Evolutionary conservation across 2,888 invertebrate genomes (phyloP).

Genomic region (Tenthredo distinguenda): DNA sequence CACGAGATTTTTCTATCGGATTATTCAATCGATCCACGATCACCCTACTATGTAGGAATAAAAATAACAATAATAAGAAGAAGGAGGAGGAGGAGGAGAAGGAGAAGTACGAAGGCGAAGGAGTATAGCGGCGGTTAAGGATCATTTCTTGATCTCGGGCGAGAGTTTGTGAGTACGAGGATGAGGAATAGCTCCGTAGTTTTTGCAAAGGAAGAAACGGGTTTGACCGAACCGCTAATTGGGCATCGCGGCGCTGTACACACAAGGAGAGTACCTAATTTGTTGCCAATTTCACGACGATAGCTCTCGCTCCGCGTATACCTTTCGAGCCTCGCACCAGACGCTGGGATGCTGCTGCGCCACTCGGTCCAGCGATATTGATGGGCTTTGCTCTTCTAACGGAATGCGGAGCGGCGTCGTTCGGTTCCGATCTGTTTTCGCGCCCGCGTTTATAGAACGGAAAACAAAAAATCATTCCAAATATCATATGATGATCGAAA

Average conservation of each 20-base stretch:
- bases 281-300: slow-evolving; percentile 74
- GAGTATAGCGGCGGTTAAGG: too few species aligned
- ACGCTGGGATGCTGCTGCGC: background rate
- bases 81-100: too few species aligned
- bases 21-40: too few species aligned
- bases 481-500: background rate
- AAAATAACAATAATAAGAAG: too few species aligned
- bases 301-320: slow-evolving; percentile 54
- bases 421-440: slow-evolving; percentile 37
- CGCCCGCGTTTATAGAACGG: background rate
- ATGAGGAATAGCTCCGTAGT: slow-evolving; percentile 52
- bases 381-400: slow-evolving; percentile 31
- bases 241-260: slow-evolving; percentile 64
- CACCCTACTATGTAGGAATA: too few species aligned
- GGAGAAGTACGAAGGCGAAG: too few species aligned
- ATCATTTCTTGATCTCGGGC: background rate
- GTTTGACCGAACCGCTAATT: slow-evolving; percentile 72
- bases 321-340: background rate
- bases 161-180: slow-evolving; percentile 29
- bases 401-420: slow-evolving; percentile 47
- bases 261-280: slow-evolving; percentile 68
- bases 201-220: slow-evolving; percentile 58
- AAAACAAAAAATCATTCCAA: background rate
- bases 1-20: too few species aligned
- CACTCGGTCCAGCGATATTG: slow-evolving; percentile 26